These are phyloP conservation scores for Phoebastria nigripes DNA, from an alignment of 2,797 vertebrate species.

Conservation along the genomic window DNA sequence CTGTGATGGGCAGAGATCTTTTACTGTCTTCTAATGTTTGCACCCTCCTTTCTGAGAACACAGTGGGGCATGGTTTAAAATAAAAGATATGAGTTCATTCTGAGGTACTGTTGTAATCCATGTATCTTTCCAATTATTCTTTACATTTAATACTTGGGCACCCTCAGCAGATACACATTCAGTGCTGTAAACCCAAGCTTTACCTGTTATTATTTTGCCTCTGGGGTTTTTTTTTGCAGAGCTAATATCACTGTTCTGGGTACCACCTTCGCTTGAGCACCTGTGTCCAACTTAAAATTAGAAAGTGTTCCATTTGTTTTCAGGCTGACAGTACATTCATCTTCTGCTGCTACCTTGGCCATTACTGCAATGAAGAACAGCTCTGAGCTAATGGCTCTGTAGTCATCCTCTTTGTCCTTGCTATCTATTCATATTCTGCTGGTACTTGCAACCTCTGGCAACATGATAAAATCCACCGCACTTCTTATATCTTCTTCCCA, in stretches of 20 bases:
- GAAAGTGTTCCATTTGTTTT: constrained; percentile 42
- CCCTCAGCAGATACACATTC: not conserved
- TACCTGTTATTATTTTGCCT: not conserved
- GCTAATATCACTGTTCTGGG: not conserved
- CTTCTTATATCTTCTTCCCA: not conserved
- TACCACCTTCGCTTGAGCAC: not conserved
- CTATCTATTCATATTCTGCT: constrained; percentile 17
- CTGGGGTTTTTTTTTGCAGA: not conserved
- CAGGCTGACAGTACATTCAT: constrained; percentile 43
- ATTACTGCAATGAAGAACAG: constrained; percentile 5
- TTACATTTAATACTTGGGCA: not conserved
- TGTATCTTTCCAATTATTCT: not conserved
- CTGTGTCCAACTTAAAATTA: constrained; percentile 27
- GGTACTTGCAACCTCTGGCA: not conserved
- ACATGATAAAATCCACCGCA: constrained; percentile 9
- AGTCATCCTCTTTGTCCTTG: constrained; percentile 56
- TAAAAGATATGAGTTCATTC: not conserved
- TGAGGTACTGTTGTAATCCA: not conserved
- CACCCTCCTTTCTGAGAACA: not conserved
- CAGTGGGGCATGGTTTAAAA: not conserved
- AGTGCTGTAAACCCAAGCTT: not conserved
- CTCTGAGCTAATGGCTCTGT: constrained; percentile 22
- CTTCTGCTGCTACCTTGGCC: not conserved
- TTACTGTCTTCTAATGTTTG: not conserved
- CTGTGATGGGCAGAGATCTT: not conserved